Percentiles rank a stretch among this genome's conserved stretches.
phyloP scores from a whole-genome alignment of 2,888 invertebrate genomes.

The Synanthedon myopaeformis region DNA sequence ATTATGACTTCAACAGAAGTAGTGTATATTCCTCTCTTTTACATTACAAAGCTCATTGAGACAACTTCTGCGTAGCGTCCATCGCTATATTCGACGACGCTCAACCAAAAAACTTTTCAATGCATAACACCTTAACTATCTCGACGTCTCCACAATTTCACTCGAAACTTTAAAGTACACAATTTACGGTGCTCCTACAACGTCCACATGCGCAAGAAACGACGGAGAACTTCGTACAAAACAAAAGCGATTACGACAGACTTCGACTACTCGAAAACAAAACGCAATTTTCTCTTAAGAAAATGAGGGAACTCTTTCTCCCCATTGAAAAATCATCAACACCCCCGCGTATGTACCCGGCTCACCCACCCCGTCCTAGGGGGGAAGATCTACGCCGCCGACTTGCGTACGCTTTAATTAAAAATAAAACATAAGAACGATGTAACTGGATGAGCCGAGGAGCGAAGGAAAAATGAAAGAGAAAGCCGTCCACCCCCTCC shows the following conservation, averaged over 20 bases:
- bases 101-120: conserved; percentile 18
- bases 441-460: conserved; percentile 72
- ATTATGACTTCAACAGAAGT: no score
- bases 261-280: conserved; percentile 71
- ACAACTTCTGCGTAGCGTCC: background rate
- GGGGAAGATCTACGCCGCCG: conserved; percentile 65
- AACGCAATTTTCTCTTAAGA: conserved; percentile 72
- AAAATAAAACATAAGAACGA: conserved; percentile 72
- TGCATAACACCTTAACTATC: conserved; percentile 43
- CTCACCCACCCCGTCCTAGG: conserved; percentile 33
- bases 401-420: conserved; percentile 72
- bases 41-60: background rate
- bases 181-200: conserved; percentile 43
- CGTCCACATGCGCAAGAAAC: conserved; percentile 52
- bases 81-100: background rate
- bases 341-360: conserved; percentile 64
- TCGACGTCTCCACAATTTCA: conserved; percentile 39
- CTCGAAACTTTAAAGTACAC: conserved; percentile 59
- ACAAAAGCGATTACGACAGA: conserved; percentile 71
- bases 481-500: conserved; percentile 61
- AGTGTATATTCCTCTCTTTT: background rate
- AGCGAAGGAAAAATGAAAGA: conserved; percentile 72
- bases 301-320: conserved; percentile 72
- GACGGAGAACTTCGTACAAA: conserved; percentile 50
- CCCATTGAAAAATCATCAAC: conserved; percentile 72